Conservation (phyloP, 1,140 invertebrate species). For the Cherax quadricarinatus region DNA sequence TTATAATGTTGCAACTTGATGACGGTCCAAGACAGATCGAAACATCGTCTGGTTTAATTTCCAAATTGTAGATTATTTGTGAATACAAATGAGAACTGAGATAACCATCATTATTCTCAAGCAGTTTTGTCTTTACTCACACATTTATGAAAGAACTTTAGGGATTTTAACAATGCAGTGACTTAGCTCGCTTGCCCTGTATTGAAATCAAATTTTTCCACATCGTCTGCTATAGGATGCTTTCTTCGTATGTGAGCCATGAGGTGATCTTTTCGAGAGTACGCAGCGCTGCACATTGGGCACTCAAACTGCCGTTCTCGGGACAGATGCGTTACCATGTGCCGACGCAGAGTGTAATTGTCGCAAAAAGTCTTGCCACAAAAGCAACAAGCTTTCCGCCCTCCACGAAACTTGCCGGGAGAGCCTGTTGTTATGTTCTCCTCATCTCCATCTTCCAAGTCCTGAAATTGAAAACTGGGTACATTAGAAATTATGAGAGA, state of each 20-base stretch:
- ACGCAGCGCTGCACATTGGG: conserved; percentile 65
- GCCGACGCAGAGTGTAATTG: conserved; percentile 67
- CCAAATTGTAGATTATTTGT: no score
- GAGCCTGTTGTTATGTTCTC: conserved; percentile 48
- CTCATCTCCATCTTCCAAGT: conserved; percentile 59
- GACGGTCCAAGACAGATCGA: neutral
- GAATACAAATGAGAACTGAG: neutral
- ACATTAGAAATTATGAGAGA: neutral
- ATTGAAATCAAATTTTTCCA: conserved; percentile 50
- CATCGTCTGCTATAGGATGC: conserved; percentile 59
- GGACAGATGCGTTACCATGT: conserved; percentile 68
- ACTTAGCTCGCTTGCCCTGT: conserved; percentile 61
- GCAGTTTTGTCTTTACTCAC: neutral
- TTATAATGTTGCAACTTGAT: no score
- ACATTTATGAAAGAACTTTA: conserved; percentile 25
- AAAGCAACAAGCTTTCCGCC: conserved; percentile 66
- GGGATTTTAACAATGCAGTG: neutral
- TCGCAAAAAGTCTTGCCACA: conserved; percentile 72
- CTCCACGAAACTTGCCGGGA: conserved; percentile 67
- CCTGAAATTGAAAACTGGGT: conserved; percentile 29
- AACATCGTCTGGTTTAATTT: no score
- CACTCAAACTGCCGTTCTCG: conserved; percentile 69
- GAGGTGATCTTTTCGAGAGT: conserved; percentile 69
- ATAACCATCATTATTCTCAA: conserved; percentile 17
- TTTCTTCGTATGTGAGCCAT: conserved; percentile 71